Percentiles rank a stretch among this genome's conserved stretches.
phyloP scores from a whole-genome alignment of 2,888 invertebrate species.

The Idaea biselata region DNA sequence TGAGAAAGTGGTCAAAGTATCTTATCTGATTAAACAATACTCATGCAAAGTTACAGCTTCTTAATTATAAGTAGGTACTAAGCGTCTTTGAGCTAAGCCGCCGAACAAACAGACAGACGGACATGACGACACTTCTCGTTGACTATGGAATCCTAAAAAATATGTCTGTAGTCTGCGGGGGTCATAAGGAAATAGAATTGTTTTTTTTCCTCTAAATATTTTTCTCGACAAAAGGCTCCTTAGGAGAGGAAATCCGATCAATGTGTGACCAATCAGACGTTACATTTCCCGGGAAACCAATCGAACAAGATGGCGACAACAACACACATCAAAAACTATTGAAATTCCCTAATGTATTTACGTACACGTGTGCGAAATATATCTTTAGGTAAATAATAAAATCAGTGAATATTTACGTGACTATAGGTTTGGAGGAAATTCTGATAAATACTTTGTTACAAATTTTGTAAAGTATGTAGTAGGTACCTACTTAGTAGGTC shows the following conservation, averaged over 20 bases:
- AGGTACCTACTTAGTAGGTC: no score
- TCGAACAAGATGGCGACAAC: background rate
- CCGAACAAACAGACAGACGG: no score
- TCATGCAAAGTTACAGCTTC: no score
- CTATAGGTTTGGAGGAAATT: background rate
- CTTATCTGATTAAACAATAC: no score
- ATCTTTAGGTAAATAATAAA: background rate
- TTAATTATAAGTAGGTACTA: no score
- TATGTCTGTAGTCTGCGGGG: no score
- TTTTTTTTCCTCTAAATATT: background rate
- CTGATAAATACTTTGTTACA: no score
- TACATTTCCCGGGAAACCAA: background rate
- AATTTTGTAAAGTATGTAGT: no score
- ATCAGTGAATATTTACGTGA: background rate
- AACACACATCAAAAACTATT: background rate
- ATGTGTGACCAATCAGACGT: background rate
- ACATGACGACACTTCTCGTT: no score
- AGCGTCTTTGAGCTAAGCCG: no score
- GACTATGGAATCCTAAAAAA: no score
- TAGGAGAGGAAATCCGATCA: background rate
- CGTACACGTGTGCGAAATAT: background rate
- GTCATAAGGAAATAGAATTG: background rate
- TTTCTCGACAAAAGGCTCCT: background rate
- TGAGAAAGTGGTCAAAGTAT: no score
- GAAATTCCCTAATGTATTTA: constrained; percentile 1